phyloP scores from a whole-genome alignment of 2,797 vertebrate genomes.

The Natrix natrix region DNA sequence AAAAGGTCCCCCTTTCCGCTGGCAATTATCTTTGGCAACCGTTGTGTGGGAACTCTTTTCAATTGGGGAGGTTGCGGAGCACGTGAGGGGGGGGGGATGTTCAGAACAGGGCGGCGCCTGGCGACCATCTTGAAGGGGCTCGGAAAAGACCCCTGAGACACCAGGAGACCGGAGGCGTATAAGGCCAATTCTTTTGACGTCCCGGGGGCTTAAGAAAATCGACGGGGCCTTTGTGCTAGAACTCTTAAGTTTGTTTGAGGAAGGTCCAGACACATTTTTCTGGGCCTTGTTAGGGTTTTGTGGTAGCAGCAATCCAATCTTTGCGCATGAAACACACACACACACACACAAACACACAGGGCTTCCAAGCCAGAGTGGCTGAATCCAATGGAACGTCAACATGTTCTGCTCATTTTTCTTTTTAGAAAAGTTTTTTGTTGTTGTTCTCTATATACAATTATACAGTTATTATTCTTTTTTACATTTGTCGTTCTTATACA shows the following conservation, averaged over 20 bases:
- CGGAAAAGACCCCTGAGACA: neutral
- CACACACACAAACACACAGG: neutral
- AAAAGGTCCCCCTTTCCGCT: conserved; percentile 75
- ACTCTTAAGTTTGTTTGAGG: neutral
- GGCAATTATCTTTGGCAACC: conserved; percentile 77
- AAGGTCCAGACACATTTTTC: neutral
- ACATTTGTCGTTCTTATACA: too few relatives aligned
- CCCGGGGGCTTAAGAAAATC: neutral
- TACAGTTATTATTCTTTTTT: too few relatives aligned
- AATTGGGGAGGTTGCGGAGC: conserved; percentile 23
- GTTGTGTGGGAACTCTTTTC: conserved; percentile 75
- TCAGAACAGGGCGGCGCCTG: neutral
- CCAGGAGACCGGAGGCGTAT: too few relatives aligned
- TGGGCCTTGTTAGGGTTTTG: neutral
- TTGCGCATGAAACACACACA: neutral
- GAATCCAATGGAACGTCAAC: neutral
- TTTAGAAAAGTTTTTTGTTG: too few relatives aligned
- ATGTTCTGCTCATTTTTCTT: neutral
- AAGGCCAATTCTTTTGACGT: neutral
- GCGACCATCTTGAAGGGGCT: neutral
- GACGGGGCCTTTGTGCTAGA: too few relatives aligned
- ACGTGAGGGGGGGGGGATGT: neutral
- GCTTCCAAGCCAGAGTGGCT: neutral
- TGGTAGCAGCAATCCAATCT: neutral
- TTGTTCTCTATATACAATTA: too few relatives aligned